A percentile compares a stretch with the other conserved stretches of the same genome.
Conservation (phyloP, 2,113 vertebrate species). For the Cathartes aura region DNA sequence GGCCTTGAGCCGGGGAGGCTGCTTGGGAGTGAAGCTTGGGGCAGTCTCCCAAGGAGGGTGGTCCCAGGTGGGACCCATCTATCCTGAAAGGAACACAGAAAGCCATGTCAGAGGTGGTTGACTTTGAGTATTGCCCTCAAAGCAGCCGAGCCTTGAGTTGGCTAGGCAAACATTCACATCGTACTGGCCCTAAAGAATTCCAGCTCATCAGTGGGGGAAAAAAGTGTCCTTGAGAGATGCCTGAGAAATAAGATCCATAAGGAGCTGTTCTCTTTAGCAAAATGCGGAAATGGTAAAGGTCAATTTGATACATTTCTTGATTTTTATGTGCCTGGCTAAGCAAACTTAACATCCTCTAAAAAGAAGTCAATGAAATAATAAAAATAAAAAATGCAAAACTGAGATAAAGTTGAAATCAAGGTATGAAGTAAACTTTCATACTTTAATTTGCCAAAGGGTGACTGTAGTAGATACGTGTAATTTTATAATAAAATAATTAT, state of each 20-base stretch:
- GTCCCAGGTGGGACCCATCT: not conserved
- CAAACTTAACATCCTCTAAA: not conserved
- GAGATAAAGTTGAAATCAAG: not conserved
- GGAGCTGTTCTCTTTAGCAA: not conserved
- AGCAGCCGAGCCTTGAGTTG: not conserved
- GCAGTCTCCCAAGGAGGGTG: fast-evolving
- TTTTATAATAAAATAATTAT: not conserved
- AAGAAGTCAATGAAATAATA: not conserved
- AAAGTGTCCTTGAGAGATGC: not conserved
- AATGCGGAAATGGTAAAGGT: not conserved
- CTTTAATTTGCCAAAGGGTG: not conserved
- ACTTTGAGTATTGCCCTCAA: not conserved
- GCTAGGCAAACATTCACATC: fast-evolving
- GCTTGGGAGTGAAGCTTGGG: not conserved
- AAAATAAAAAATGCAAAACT: not conserved
- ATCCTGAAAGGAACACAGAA: fast-evolving
- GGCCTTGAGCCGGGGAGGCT: not conserved
- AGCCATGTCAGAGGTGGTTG: fast-evolving
- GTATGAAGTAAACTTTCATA: not conserved
- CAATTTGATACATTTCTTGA: fast-evolving
- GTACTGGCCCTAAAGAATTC: not conserved
- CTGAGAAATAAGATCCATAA: not conserved
- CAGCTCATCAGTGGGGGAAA: not conserved
- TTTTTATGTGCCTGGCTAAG: not conserved
- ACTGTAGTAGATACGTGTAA: not conserved